Base-by-base conservation (phyloP, 2,797 vertebrate species). In the Gymnodraco acuticeps region DNA sequence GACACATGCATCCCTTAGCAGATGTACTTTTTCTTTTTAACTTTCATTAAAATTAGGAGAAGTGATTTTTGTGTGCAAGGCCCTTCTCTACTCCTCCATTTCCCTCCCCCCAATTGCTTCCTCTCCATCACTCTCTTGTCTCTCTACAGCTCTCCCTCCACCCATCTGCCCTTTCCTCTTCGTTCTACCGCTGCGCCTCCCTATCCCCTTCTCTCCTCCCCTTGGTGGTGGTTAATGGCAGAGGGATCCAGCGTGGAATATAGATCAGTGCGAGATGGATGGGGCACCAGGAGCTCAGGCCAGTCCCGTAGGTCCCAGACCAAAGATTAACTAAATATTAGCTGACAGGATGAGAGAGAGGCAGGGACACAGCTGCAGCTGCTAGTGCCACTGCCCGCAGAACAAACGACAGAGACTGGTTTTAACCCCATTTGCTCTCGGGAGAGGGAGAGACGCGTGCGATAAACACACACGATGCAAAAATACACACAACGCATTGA, bases 311-410 rank as follows among this genome's bases (percentile, higher is more conserved):
- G 91, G 93, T 93, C 92, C 92, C 93, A 92, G 91, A 94, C 92
- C 91, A 94, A 94, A 94, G 93, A 94, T 94, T 94, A 94, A 93
- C 93, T 94, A 94, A 94, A 94, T 94, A 94, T 94, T 94, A 94
- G 93, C 93, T 93, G 93, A 94, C 92, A 94, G 90, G 88, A 92
- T 92, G 92, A 89, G 83, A 88, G 87, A 88, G 90, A 87, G 90
- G 80, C 82, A 88, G 90, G 83, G 88, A 92, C 89, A 88, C 92
- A 93, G 91, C 92, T 93, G 92, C 93, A 90, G 88, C 90, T 90
- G 89, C 88, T 87, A 70, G 90, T 89, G 90, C 88, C 85, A 91
- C 91, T 90, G 88, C 89, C 77, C 73, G 88, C 90, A 89, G 89
- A 92, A 90, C 88, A 91, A 93, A 93, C 77, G 85, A 89, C 87